These are phyloP conservation scores for Helicolenus hilgendorfi DNA, from an alignment of 2,797 vertebrate genomes.

Conservation along the genomic window DNA sequence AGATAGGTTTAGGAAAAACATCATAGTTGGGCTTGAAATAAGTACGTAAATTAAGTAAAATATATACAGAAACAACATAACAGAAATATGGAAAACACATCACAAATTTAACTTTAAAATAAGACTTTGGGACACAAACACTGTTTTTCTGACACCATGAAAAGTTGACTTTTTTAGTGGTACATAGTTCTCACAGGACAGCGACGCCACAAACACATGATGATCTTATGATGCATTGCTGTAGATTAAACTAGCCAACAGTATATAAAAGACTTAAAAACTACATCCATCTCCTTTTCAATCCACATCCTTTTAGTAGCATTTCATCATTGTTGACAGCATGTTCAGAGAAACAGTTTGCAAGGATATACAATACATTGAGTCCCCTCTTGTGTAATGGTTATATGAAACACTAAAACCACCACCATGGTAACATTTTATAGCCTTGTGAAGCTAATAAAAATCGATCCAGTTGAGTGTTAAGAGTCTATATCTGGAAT, in stretches of 20 bases:
- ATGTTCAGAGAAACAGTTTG: background rate
- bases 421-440: slow-evolving; percentile 23
- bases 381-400: slow-evolving; percentile 16
- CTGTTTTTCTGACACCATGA: too few relatives aligned
- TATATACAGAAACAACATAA: background rate
- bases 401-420: slow-evolving; percentile 24
- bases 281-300: background rate
- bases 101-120: background rate
- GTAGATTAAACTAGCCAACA: background rate
- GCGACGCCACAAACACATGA: background rate
- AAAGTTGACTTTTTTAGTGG: too few relatives aligned
- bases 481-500: slow-evolving; percentile 32
- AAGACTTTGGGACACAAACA: background rate
- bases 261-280: background rate
- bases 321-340: background rate
- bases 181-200: background rate
- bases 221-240: background rate
- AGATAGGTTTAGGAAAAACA: background rate
- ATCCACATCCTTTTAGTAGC: background rate
- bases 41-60: background rate
- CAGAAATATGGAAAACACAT: background rate
- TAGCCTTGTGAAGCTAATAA: slow-evolving; percentile 12
- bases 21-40: background rate
- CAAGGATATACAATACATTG: background rate
- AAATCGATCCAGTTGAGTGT: background rate